These are phyloP conservation scores for Lepidochrysops patricia DNA, from an alignment of 2,888 invertebrate genomes.

Conservation along the genomic window DNA sequence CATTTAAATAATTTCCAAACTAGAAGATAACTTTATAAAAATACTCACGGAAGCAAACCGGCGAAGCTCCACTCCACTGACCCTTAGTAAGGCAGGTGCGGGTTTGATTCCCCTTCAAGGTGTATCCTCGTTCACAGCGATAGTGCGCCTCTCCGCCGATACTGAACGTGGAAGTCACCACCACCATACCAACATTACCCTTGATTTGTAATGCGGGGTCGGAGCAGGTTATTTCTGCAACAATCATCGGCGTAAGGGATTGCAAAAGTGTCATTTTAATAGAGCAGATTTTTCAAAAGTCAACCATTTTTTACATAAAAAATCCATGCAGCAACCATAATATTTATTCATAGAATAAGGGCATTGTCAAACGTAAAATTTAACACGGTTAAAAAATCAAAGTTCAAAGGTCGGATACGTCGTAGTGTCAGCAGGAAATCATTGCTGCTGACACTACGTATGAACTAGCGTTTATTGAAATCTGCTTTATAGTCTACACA, in stretches of 20 bases:
- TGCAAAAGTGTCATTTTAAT: no score
- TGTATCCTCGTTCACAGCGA: constrained; percentile 86
- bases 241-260: background rate
- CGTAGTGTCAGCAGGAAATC: no score
- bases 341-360: no score
- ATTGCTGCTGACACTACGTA: background rate
- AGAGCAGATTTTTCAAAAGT: no score
- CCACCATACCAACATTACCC: constrained; percentile 70
- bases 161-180: constrained; percentile 78
- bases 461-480: no score
- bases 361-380: no score
- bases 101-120: constrained; percentile 85
- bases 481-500: background rate
- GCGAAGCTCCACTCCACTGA: constrained; percentile 86
- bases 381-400: no score
- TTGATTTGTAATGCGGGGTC: constrained; percentile 76
- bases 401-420: no score
- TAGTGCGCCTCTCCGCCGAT: constrained; percentile 88
- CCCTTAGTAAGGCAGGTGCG: constrained; percentile 84
- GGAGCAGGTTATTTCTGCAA: constrained; percentile 83
- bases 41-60: constrained; percentile 85
- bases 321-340: no score
- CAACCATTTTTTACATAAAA: no score
- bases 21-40: background rate
- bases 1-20: background rate